Base-by-base conservation (phyloP, 1,140 invertebrate species). In the Tetramorium simillimum region DNA sequence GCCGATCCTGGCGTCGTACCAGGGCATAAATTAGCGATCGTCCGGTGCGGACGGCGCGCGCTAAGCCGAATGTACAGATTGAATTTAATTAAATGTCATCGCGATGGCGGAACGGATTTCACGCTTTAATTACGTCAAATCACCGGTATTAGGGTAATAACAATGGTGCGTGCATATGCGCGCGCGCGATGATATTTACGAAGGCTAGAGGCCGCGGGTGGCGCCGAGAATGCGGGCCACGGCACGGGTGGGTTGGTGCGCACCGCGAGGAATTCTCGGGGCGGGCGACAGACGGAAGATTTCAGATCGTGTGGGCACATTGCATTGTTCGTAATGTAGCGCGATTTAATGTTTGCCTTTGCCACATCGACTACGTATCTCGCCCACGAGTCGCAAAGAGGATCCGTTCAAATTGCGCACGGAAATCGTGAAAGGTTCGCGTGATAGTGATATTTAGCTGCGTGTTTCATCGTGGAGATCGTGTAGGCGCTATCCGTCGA, bases 41-140 rank as follows among this genome's bases (percentile, higher is more conserved):
- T 63, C 51, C 9, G 9, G 40, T 28, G 40, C 28, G 51, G 24
- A 46, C 21, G 60, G 56, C 3, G 12, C 3, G 63, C 5, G 18
- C 21, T 43, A 43, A 12, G 21, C 40, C 28, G 69, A 46, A 37
- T 37, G 67, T 10, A 37, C 33, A 9, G 24, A 81, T 69, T 58
- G 28, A 63, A 62, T 43, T 65, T 24, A 16, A 16, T 69, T 10
- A 43, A 40, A 58, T n/a, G 67, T 65, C 75, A 24, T 33, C 21
- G 58, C 14, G 16, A 51, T 21, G 69, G 60, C 14, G 76, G 73
- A 91, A 93, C 89, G 92, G 92, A 91, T 92, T 58, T 77, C 89
- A 91, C 86, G 62, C 88, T 84, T 92, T 93, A 92, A 93, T 93
- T 92, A 91, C 85, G 65, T 72, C 89, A 91, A 93, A 94, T 93